Conservation (phyloP, 2,113 vertebrate species). For the Takifugu bimaculatus region DNA sequence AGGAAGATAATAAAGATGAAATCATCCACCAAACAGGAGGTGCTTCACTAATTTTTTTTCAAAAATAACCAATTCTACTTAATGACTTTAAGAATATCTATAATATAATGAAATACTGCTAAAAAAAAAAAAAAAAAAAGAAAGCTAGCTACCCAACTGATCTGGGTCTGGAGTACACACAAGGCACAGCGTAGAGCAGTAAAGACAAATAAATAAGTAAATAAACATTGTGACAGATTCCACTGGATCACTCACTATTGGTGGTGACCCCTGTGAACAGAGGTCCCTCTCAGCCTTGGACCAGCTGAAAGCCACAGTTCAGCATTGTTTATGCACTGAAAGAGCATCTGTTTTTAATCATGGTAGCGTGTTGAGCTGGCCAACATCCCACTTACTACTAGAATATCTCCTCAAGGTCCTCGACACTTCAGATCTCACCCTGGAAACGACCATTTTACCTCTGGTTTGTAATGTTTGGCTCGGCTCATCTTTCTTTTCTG, state of each 20-base stretch:
- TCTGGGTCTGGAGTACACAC: too few relatives aligned
- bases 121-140: too few relatives aligned
- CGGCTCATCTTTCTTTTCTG: not conserved
- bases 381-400: constrained; percentile 30
- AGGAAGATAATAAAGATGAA: too few relatives aligned
- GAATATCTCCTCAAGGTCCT: constrained; percentile 20
- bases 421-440: not conserved
- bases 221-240: too few relatives aligned
- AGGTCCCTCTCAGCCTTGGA: constrained; percentile 17
- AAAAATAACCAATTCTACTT: too few relatives aligned
- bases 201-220: too few relatives aligned
- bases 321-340: constrained; percentile 36
- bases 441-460: not conserved
- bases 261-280: constrained; percentile 37
- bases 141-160: too few relatives aligned
- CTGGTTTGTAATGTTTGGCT: constrained; percentile 1
- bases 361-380: constrained; percentile 44
- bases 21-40: too few relatives aligned
- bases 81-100: too few relatives aligned
- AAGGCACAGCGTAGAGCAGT: too few relatives aligned
- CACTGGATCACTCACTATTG: constrained; percentile 8
- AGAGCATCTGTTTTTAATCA: constrained; percentile 51
- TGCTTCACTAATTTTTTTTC: too few relatives aligned
- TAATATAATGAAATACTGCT: too few relatives aligned
- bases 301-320: constrained; percentile 38